Conservation (phyloP, 2,888 invertebrate genomes). For the Lepidonotus clava region DNA sequence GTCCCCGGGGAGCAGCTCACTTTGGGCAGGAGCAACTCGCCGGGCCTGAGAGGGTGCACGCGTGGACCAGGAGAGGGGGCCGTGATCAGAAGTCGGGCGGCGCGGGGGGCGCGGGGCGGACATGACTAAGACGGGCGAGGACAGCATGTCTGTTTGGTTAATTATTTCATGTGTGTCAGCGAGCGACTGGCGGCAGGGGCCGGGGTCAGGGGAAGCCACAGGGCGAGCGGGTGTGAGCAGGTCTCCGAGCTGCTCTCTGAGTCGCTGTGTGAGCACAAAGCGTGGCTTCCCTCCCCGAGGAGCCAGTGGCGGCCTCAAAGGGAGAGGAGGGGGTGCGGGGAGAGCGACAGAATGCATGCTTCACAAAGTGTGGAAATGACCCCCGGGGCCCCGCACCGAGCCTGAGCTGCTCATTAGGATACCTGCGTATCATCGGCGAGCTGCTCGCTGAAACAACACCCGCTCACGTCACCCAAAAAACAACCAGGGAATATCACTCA, state of each 20-base stretch:
- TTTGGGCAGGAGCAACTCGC: too few relatives aligned
- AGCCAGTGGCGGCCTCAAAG: background rate
- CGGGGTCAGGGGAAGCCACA: constrained; percentile 21
- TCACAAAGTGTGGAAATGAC: constrained; percentile 49
- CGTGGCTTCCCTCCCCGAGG: constrained; percentile 48
- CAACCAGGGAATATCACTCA: too few relatives aligned
- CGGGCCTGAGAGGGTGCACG: too few relatives aligned
- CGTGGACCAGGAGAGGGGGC: too few relatives aligned
- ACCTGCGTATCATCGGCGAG: constrained; percentile 16
- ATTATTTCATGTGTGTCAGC: constrained; percentile 33
- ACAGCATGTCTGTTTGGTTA: constrained; percentile 46
- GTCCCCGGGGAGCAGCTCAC: background rate
- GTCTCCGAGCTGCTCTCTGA: background rate
- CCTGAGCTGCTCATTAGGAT: constrained; percentile 31
- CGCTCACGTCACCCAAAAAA: too few relatives aligned
- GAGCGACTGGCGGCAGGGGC: background rate
- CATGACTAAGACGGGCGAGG: constrained; percentile 14
- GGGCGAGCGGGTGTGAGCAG: constrained; percentile 5
- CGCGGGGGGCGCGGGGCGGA: background rate
- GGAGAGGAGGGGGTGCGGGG: background rate
- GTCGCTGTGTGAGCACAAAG: background rate
- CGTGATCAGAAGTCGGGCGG: background rate
- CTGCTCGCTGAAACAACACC: background rate
- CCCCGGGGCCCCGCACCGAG: constrained; percentile 2
- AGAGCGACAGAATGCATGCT: constrained; percentile 45